Conservation (phyloP, 2,888 invertebrate genomes). For the Keiferia lycopersicella region DNA sequence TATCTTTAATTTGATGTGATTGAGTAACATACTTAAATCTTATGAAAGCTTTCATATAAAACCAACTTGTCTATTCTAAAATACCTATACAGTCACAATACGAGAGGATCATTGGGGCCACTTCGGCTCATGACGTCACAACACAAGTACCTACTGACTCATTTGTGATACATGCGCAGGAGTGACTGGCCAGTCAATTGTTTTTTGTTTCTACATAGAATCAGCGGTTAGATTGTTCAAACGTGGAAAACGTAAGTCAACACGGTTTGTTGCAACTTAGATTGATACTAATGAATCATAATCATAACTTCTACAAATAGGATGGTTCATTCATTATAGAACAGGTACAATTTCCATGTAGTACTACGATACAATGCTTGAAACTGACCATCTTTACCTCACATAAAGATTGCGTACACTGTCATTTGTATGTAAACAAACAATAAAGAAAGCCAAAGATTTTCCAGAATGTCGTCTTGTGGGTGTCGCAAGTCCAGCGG, state of each 20-base stretch:
- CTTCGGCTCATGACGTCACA: conserved; percentile 45
- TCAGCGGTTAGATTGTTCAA: conserved; percentile 36
- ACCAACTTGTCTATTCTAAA: no score
- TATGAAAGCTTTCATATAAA: neutral
- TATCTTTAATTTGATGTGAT: neutral
- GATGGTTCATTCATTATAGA: neutral
- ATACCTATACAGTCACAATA: neutral
- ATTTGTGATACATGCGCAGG: conserved; percentile 56
- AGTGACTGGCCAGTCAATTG: conserved; percentile 51
- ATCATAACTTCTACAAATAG: neutral
- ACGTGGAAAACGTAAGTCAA: conserved; percentile 35
- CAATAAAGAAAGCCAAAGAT: conserved; percentile 1
- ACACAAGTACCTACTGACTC: conserved; percentile 61
- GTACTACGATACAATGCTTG: neutral
- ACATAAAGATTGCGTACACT: neutral
- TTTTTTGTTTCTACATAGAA: conserved; percentile 43
- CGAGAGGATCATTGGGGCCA: conserved; percentile 42
- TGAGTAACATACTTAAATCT: neutral
- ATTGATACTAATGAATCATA: conserved; percentile 11
- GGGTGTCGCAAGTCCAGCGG: conserved; percentile 30
- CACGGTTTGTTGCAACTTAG: neutral
- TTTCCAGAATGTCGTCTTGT: conserved; percentile 41
- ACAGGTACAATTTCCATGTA: neutral
- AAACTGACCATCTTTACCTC: neutral
- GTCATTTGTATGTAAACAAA: conserved; percentile 6